A percentile compares a stretch with the other conserved stretches of the same genome.
Evolutionary conservation across 2,797 vertebrate genomes (phyloP).

Genomic region (Rhynchonycteris naso): DNA sequence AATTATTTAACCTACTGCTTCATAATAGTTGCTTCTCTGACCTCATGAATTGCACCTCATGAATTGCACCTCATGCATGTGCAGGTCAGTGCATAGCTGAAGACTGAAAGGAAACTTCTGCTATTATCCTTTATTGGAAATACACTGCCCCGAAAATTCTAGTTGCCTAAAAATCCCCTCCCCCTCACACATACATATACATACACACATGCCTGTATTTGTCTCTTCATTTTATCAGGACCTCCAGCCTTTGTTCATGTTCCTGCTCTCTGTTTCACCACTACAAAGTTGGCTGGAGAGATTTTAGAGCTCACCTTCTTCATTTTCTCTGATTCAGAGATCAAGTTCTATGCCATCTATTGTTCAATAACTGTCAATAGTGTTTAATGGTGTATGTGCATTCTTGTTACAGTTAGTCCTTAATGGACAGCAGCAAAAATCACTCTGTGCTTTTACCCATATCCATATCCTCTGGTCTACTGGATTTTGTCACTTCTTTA

Average conservation of each 20-base stretch:
- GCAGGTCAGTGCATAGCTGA: background rate
- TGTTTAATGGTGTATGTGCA: background rate
- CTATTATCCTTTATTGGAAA: slow-evolving; percentile 3
- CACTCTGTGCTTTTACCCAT: background rate
- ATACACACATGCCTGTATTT: background rate
- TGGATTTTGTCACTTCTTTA: slow-evolving; percentile 48
- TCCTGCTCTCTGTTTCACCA: background rate
- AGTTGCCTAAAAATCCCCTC: background rate
- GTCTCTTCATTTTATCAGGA: slow-evolving; percentile 15
- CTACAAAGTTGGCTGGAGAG: background rate
- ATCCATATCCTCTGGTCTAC: background rate
- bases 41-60: background rate
- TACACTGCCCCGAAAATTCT: background rate
- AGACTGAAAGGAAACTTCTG: background rate
- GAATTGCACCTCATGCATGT: background rate
- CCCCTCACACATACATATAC: too few relatives aligned
- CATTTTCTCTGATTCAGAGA: background rate
- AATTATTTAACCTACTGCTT: slow-evolving; percentile 6
- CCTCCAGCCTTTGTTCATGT: background rate
- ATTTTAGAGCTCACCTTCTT: background rate
- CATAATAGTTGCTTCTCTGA: background rate
- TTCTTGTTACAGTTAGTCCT: background rate
- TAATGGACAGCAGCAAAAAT: slow-evolving; percentile 27
- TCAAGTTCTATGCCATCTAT: background rate
- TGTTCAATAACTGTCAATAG: background rate